Conservation (phyloP, 2,888 invertebrate species). For the Pediacus dermestoides region DNA sequence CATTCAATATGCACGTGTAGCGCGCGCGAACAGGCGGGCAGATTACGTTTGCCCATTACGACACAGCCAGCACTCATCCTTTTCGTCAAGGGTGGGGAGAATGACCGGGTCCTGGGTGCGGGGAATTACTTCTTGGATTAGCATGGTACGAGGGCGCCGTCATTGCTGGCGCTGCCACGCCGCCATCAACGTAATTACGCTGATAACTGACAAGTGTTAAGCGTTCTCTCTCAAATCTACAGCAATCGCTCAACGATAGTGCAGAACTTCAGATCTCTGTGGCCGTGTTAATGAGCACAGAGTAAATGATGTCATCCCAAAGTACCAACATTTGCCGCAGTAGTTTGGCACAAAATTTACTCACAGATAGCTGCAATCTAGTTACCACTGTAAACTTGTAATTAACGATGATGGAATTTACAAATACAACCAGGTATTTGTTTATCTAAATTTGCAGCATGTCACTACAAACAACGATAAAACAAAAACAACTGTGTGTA, state of each 20-base stretch:
- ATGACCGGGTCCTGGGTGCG: too few species aligned
- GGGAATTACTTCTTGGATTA: too few species aligned
- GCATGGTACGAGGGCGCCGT: too few species aligned
- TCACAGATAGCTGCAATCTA: conserved; percentile 1
- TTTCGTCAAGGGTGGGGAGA: conserved; percentile 1
- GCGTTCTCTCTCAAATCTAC: conserved; percentile 1
- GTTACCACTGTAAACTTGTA: too few species aligned
- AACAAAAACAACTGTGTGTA: too few species aligned
- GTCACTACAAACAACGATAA: too few species aligned
- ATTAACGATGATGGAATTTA: too few species aligned
- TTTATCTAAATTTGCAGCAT: too few species aligned
- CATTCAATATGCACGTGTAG: conserved; percentile 7
- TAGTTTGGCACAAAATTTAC: conserved; percentile 1
- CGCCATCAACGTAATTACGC: conserved; percentile 1
- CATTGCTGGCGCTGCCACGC: too few species aligned
- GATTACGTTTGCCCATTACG: background rate
- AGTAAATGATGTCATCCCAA: conserved; percentile 2
- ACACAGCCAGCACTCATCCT: conserved; percentile 1
- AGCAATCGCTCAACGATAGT: conserved; percentile 2
- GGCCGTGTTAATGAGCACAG: conserved; percentile 3
- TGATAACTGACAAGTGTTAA: conserved; percentile 1
- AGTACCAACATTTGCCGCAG: background rate
- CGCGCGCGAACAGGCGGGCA: conserved; percentile 1
- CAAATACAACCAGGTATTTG: too few species aligned
- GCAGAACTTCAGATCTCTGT: background rate